Evolutionary conservation across 2,113 vertebrate genomes (phyloP), one percentile per base, ranked within the genome.

Genomic region (Antigone vipio): DNA sequence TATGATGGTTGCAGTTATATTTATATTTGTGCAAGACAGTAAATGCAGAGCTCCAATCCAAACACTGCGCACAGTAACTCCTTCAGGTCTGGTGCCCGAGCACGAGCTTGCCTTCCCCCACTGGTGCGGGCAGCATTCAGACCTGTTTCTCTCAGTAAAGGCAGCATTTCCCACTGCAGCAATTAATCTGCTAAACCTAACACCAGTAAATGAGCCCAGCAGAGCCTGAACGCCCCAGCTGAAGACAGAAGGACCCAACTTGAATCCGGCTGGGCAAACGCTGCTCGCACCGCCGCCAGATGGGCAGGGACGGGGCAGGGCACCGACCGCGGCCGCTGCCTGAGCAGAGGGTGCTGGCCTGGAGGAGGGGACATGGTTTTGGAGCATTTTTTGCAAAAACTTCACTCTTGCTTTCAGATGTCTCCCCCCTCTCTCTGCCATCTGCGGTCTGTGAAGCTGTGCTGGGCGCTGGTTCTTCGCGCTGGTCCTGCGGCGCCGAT

Each of bases 11-110:
- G n/a, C 32, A 20, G 47, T 47, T 26, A 3, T 12, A n/a, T 45
- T 58, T 50, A 47, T 49, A 47, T 49, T 11, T 9, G 12, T 19
- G 58, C 30, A 30, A 30, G 45, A 13, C 15, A 35, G 23, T 5
- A 53, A 47, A 29, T 1, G 12, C 3, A 40, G n/a, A 42, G 40
- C 42, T 62, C 15, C 30, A 49, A 26, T 8, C n/a, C 64, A 38
- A 42, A 29, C 5, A 3, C n/a, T 0, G 4, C 1, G 13, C 10
- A 12, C 19, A 2, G 21, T 26, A 55, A 24, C 40, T 2, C 3
- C 14, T 71, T 27, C 55, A 18, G 42, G 26, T 18, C 49, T 6
- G 12, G 17, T 9, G n/a, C 6, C 38, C 17, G 56, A 27, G 40
- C 17, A 20, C 27, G 6, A 10, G 6, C 9, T 45, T 5, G 5